Evolutionary conservation across 2,113 vertebrate species (phyloP).

Genomic region (Pseudolaguvia tuberculata): DNA sequence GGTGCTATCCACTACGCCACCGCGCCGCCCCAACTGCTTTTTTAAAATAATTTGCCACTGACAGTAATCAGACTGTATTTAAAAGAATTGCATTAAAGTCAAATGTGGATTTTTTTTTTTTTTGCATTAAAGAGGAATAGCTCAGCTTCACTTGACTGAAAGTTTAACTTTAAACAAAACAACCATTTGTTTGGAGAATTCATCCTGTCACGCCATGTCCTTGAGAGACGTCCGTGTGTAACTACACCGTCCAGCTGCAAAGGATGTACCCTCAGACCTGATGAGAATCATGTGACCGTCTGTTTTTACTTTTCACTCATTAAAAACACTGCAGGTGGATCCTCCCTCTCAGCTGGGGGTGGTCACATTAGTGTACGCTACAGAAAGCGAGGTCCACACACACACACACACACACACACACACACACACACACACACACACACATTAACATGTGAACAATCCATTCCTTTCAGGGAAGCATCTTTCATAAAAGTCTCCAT

Average conservation of each 20-base stretch:
- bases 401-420: neutral
- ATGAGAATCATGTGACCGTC: constrained; percentile 47
- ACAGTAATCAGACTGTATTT: neutral
- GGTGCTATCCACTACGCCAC: too few species aligned
- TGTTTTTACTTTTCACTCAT: constrained; percentile 53
- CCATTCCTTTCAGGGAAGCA: constrained; percentile 67
- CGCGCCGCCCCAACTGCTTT: too few species aligned
- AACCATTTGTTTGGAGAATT: constrained; percentile 5
- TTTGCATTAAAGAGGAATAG: constrained; percentile 19
- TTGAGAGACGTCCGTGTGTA: constrained; percentile 52
- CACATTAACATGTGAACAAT: constrained; percentile 53
- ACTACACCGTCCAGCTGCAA: constrained; percentile 56
- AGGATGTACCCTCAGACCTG: constrained; percentile 55
- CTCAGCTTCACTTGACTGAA: neutral
- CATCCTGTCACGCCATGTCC: constrained; percentile 51
- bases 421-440: constrained; percentile 25
- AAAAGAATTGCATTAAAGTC: too few species aligned
- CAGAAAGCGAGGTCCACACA: constrained; percentile 1
- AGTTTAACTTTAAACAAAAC: constrained; percentile 20
- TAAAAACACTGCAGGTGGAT: constrained; percentile 57
- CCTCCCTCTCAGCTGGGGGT: constrained; percentile 39
- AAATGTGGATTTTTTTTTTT: too few species aligned
- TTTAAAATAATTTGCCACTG: too few species aligned
- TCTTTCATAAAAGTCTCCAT: constrained; percentile 70
- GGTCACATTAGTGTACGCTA: constrained; percentile 23